Evolutionary conservation across 2,113 vertebrate species (phyloP).

Genomic region (Columba livia): DNA sequence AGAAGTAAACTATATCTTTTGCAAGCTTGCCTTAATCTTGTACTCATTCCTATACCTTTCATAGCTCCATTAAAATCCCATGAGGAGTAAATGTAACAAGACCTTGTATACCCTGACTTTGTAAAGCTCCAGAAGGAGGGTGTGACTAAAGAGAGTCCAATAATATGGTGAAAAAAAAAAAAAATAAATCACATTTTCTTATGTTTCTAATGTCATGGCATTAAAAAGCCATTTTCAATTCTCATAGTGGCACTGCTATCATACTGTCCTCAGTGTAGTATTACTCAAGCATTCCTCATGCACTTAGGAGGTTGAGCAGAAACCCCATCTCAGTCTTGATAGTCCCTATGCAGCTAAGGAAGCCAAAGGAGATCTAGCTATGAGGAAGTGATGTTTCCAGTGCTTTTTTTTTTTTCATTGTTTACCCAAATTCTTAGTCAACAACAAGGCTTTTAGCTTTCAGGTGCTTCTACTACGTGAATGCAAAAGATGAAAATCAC

Average conservation of each 20-base stretch:
- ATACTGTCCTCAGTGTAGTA: neutral
- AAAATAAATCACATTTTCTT: neutral
- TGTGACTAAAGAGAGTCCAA: neutral
- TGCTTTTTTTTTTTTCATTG: neutral
- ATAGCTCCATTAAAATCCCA: neutral
- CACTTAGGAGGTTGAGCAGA: neutral
- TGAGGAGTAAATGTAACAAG: neutral
- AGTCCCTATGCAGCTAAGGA: neutral
- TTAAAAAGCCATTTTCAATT: neutral
- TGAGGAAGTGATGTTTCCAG: neutral
- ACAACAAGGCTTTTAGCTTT: neutral
- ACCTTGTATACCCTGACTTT: neutral
- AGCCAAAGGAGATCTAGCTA: neutral
- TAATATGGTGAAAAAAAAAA: neutral
- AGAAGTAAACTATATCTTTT: neutral
- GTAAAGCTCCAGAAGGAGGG: neutral
- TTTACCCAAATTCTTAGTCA: neutral
- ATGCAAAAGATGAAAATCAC: neutral
- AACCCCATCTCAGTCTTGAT: neutral
- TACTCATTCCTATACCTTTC: neutral
- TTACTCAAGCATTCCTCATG: neutral
- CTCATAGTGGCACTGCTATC: neutral
- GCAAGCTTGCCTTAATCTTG: neutral
- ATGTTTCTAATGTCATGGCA: neutral
- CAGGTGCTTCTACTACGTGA: neutral